Conservation (phyloP, 2,113 vertebrate genomes). For the Fulica atra region DNA sequence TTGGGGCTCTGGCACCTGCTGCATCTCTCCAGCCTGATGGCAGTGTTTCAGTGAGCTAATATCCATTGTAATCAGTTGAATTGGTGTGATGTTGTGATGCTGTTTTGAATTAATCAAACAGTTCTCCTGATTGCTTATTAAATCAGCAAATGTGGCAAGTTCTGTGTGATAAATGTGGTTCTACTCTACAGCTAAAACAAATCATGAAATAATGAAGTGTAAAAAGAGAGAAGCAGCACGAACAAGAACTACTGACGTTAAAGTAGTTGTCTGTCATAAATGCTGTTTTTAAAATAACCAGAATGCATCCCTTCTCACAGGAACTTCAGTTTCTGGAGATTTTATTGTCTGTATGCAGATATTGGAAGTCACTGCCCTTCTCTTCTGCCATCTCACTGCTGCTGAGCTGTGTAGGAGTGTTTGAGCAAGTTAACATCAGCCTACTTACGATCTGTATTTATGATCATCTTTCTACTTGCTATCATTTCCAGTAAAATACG, state of each 20-base stretch:
- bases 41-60: slow-evolving; percentile 54
- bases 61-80: slow-evolving; percentile 50
- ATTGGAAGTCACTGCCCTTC: not conserved
- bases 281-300: not conserved
- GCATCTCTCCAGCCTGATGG: not conserved
- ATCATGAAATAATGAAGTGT: slow-evolving; percentile 12
- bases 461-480: not conserved
- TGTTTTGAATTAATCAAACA: slow-evolving; percentile 58
- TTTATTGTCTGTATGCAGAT: not conserved
- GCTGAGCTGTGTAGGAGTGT: slow-evolving; percentile 30
- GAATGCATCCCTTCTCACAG: not conserved
- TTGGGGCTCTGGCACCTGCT: not conserved
- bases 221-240: slow-evolving; percentile 34
- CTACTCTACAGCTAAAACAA: slow-evolving; percentile 43
- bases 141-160: slow-evolving; percentile 42
- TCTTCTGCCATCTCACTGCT: not conserved
- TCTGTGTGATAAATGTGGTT: slow-evolving; percentile 40
- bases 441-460: slow-evolving; percentile 63
- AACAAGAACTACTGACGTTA: not conserved
- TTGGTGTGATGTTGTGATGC: not conserved
- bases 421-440: slow-evolving; percentile 50
- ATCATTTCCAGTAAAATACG: slow-evolving; percentile 65
- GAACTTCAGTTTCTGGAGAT: not conserved
- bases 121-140: slow-evolving; percentile 58
- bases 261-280: not conserved